phyloP scores from a whole-genome alignment of 2,888 invertebrate species.

The Synanthedon tipuliformis region DNA sequence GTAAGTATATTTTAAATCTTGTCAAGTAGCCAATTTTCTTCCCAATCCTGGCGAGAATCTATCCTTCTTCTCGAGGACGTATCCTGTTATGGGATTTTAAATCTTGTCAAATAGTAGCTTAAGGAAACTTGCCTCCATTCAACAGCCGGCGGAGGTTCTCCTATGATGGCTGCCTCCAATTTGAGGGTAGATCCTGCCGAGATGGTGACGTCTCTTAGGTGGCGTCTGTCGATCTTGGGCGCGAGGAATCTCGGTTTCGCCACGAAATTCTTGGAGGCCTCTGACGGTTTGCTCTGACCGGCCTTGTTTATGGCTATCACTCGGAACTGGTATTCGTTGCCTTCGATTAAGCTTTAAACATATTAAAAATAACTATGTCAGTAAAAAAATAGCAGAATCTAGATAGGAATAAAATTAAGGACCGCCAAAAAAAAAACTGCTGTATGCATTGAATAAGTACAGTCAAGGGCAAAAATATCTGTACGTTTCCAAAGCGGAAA shows the following conservation, averaged over 20 bases:
- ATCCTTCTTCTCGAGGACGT: no score
- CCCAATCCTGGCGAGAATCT: no score
- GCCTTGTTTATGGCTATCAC: slow-evolving; percentile 95
- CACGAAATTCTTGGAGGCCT: slow-evolving; percentile 84
- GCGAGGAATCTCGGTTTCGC: slow-evolving; percentile 91
- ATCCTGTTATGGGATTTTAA: no score
- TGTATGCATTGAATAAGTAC: no score
- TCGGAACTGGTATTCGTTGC: slow-evolving; percentile 97
- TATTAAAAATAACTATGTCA: neutral
- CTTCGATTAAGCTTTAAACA: slow-evolving; percentile 80
- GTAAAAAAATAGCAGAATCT: neutral
- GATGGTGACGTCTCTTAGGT: slow-evolving; percentile 88
- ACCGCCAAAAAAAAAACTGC: neutral
- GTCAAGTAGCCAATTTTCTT: no score
- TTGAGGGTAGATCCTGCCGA: slow-evolving; percentile 94
- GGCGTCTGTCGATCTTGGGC: slow-evolving; percentile 94
- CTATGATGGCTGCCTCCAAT: slow-evolving; percentile 92
- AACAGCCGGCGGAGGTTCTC: slow-evolving; percentile 94
- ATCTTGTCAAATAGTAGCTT: no score
- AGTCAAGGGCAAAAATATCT: no score
- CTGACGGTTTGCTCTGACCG: slow-evolving; percentile 93
- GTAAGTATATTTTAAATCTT: no score
- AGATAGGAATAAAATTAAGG: neutral
- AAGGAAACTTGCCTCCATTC: slow-evolving; percentile 80
- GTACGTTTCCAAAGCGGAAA: no score